These are phyloP conservation scores for Hippolais icterina DNA, from an alignment of 2,113 vertebrate genomes.

Conservation along the genomic window DNA sequence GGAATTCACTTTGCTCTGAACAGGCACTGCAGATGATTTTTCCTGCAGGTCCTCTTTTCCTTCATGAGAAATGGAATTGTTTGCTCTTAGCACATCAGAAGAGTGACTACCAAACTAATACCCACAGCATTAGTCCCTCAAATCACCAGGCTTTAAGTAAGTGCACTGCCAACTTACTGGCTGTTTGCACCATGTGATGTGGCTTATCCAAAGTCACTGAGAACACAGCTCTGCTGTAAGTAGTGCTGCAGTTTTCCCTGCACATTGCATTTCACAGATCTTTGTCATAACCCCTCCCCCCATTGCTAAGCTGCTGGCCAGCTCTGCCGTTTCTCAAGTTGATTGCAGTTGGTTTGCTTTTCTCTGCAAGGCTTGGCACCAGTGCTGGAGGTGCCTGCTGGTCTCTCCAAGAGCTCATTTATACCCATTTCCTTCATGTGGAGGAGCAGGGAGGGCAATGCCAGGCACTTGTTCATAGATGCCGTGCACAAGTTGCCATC, in stretches of 20 bases:
- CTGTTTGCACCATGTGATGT: accelerated
- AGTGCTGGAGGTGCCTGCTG: neutral
- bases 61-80: neutral
- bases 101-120: neutral
- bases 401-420: neutral
- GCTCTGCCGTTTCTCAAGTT: neutral
- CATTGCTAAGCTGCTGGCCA: neutral
- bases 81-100: neutral
- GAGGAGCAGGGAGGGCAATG: neutral
- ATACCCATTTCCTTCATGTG: accelerated
- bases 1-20: neutral
- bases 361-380: neutral
- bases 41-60: neutral
- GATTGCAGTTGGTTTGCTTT: neutral
- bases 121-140: neutral
- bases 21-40: neutral
- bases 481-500: neutral
- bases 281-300: neutral
- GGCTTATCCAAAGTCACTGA: neutral
- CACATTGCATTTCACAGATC: neutral
- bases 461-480: neutral
- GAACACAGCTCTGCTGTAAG: neutral
- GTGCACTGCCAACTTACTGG: neutral
- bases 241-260: neutral
- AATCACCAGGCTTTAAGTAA: neutral